These are phyloP conservation scores for Cyanistes caeruleus DNA, from an alignment of 2,113 vertebrate genomes.

Conservation along the genomic window DNA sequence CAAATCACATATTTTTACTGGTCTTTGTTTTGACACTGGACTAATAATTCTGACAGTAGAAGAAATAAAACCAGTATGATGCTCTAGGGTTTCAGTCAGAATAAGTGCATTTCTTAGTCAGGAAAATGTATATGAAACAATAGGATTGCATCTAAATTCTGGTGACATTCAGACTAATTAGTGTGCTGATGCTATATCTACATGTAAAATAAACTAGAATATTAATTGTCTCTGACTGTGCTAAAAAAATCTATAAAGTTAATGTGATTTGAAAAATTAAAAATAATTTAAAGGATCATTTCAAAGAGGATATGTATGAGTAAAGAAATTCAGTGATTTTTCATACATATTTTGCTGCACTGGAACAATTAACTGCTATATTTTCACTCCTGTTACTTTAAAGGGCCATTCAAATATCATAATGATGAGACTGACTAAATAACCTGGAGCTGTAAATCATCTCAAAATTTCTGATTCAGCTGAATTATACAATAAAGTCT, in stretches of 20 bases:
- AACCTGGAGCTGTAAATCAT: background rate
- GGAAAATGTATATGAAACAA: background rate
- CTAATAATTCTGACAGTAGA: background rate
- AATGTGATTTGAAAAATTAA: background rate
- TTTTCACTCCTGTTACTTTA: background rate
- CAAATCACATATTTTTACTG: background rate
- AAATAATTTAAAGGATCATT: background rate
- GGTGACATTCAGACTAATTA: background rate
- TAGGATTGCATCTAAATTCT: background rate
- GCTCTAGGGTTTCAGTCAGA: background rate
- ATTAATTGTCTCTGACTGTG: background rate
- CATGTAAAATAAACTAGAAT: background rate
- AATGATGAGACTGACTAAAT: background rate
- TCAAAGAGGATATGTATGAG: background rate
- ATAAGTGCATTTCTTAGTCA: background rate
- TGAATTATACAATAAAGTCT: background rate
- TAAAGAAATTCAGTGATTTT: slow-evolving; percentile 6
- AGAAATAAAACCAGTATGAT: background rate
- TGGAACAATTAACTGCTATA: background rate
- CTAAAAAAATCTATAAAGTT: background rate
- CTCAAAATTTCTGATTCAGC: background rate
- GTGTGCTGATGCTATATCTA: background rate
- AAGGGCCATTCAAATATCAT: background rate
- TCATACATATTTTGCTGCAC: background rate
- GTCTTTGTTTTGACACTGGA: background rate